Base-by-base conservation (phyloP, 2,888 invertebrate species). In the Eupelmus urozonus region DNA sequence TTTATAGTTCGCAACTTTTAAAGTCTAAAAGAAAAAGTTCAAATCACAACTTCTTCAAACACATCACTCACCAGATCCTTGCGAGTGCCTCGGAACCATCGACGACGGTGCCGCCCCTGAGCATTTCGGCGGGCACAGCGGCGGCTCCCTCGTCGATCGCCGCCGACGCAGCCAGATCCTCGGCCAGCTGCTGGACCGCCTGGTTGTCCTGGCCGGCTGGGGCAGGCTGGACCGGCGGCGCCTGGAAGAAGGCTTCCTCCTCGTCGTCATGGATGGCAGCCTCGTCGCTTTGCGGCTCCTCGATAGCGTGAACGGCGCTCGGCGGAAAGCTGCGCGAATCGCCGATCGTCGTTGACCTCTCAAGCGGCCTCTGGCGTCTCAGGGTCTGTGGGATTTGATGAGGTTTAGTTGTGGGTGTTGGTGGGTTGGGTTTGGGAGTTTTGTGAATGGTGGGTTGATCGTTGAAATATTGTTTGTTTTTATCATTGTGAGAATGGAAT, bases 321-420 rank as follows among this genome's bases (percentile, higher is more conserved):
- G 92, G 93, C 82, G 91, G 94, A 90, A 92, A 96, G 91, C 92
- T 96, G 51, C 96, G 91, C 34, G 96, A 95, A 92, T 93, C 94
- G 9, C 57, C 60, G 0, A 51, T 5, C 0, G 40, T n/a, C 2
- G 66, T 25, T 9, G 93, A 90, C 88, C 93, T 87, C 86, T 93
- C 89, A 89, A 93, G 84, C 87, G 92, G 91, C 89, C 92, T 90
- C 90, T 94, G 92, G 76, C 92, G 91, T 57, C 92, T 92, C 85
- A 96, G 91, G 75, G 93, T 92, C 91, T 93, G 90, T n/a, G n/a
- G n/a, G n/a, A n/a, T n/a, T n/a, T n/a, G n/a, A n/a, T n/a, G n/a
- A n/a, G n/a, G n/a, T n/a, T n/a, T n/a, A n/a, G n/a, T n/a, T n/a
- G n/a, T n/a, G n/a, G n/a, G n/a, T n/a, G n/a, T n/a, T n/a, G n/a